Evolutionary conservation across 1,140 invertebrate genomes (phyloP).

Genomic region (Pteromalus puparum): DNA sequence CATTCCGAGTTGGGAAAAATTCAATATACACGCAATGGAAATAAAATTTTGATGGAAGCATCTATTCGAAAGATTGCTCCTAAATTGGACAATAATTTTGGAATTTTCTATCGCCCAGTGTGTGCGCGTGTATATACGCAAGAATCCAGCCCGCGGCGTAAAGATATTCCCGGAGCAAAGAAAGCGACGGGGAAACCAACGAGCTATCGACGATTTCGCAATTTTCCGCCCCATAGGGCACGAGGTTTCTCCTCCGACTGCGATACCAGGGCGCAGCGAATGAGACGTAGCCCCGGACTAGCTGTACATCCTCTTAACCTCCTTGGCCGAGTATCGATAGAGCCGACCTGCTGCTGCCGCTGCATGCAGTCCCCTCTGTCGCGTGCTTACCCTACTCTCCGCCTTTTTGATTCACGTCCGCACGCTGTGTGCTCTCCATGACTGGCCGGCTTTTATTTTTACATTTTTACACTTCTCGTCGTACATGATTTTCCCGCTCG

Average conservation of each 20-base stretch:
- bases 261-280: slow-evolving; percentile 40
- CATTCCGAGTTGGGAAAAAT: background rate
- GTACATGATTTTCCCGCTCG: background rate
- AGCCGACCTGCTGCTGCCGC: slow-evolving; percentile 1
- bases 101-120: background rate
- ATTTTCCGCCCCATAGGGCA: slow-evolving; percentile 54
- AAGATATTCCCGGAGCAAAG: background rate
- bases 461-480: slow-evolving; percentile 15
- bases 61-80: background rate
- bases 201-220: slow-evolving; percentile 49
- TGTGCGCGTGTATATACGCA: background rate
- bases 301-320: no score
- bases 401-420: slow-evolving; percentile 20
- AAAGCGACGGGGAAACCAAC: background rate
- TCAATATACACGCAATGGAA: background rate
- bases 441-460: slow-evolving; percentile 21
- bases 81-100: background rate
- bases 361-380: background rate
- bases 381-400: background rate
- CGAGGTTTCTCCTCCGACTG: background rate
- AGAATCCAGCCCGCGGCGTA: background rate
- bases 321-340: background rate
- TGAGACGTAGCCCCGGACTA: slow-evolving; percentile 39
- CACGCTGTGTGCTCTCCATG: background rate
- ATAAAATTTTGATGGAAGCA: no score